These are phyloP conservation scores for Sceloporus undulatus DNA, from an alignment of 2,113 vertebrate genomes.

Conservation along the genomic window DNA sequence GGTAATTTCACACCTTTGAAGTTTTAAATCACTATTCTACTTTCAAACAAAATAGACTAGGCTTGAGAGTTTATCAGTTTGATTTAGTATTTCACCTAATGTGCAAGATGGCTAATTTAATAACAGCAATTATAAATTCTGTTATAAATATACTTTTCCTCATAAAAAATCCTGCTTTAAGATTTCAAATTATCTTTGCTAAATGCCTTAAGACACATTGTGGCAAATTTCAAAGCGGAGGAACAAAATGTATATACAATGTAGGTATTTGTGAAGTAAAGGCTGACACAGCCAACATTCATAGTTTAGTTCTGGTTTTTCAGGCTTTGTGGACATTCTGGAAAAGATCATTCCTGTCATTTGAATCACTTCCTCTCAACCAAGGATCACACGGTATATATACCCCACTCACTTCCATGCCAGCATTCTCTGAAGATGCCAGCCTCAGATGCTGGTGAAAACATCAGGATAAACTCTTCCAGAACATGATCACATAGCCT, in stretches of 20 bases:
- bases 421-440: no score
- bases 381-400: no score
- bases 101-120: constrained; percentile 31
- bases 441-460: no score
- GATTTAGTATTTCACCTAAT: not conserved
- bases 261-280: not conserved
- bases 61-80: constrained; percentile 54
- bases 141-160: not conserved
- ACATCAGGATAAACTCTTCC: no score
- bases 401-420: no score
- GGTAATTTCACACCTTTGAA: constrained; percentile 68
- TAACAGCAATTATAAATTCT: not conserved
- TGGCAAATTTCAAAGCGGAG: not conserved
- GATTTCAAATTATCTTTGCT: not conserved
- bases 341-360: no score
- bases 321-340: no score
- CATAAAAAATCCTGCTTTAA: not conserved
- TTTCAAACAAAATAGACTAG: constrained; percentile 63
- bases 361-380: no score
- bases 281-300: no score
- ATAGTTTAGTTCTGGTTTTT: no score
- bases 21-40: constrained; percentile 67
- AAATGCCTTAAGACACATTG: constrained; percentile 3
- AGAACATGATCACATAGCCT: no score
- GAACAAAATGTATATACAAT: not conserved